Evolutionary conservation across 2,113 vertebrate genomes (phyloP).

Genomic region (Sinocyclocheilus maitianheensis): DNA sequence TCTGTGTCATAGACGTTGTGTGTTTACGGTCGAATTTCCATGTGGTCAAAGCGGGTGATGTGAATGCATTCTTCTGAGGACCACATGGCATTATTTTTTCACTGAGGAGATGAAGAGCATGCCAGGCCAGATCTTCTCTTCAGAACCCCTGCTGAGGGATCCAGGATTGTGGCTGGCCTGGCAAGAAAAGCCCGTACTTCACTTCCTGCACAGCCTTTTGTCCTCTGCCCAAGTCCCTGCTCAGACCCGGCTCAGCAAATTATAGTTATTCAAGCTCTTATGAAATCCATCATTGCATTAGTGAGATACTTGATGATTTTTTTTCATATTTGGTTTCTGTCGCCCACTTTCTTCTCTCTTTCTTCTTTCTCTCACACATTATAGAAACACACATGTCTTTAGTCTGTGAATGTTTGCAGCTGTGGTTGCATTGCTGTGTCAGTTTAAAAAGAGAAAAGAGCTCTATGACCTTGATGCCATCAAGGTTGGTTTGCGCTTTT

Average conservation of each 20-base stretch:
- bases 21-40: constrained; percentile 16
- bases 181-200: constrained; percentile 59
- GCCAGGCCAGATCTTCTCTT: constrained; percentile 55
- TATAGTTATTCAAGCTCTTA: constrained; percentile 62
- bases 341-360: not conserved
- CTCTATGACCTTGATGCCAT: constrained; percentile 35
- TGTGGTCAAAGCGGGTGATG: constrained; percentile 51
- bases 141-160: constrained; percentile 58
- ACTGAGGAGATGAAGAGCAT: constrained; percentile 55
- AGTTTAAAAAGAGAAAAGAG: constrained; percentile 19
- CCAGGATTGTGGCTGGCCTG: constrained; percentile 49
- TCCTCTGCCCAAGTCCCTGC: constrained; percentile 52
- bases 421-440: constrained; percentile 22
- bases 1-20: constrained; percentile 13
- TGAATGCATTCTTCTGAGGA: constrained; percentile 63
- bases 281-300: constrained; percentile 61
- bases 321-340: not conserved
- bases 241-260: constrained; percentile 62
- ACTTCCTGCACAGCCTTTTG: constrained; percentile 39
- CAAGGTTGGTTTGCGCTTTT: not conserved
- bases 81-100: constrained; percentile 60
- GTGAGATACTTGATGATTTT: constrained; percentile 30
- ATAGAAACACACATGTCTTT: constrained; percentile 19
- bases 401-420: constrained; percentile 35
- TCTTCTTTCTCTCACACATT: not conserved